Base-by-base conservation (phyloP, 2,888 invertebrate species). In the Myathropa florea region DNA sequence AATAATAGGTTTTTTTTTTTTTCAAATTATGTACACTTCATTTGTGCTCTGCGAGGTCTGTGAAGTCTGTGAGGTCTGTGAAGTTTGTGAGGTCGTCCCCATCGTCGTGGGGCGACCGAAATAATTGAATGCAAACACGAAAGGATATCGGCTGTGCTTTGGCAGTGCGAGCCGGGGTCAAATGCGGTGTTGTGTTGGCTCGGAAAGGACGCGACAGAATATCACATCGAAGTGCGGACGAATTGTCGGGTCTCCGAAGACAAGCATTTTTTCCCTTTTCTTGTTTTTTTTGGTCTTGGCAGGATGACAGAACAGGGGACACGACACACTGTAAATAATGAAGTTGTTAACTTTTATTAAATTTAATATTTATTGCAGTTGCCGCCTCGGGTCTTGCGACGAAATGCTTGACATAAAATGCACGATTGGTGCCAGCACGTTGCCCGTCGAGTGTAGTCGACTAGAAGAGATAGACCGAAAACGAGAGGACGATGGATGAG, bases 291-390 rank as follows among this genome's bases (percentile, higher is more conserved):
- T 39, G 60, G 18, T 6, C 14, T 36, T 55, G 28, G 46, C 26
- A 21, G 2, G 12, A 46, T 36, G 12, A 63, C 23, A 24, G 67
- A 61, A 61, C 55, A 72, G 28, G 78, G 63, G 64, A 71, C 36
- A 33, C 55, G 26, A 9, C 59, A 75, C 59, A 70, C 60, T 57
- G 60, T 68, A 77, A 73, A 85, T 82, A 78, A 82, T 73, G 82
- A 78, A 68, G 72, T 70, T 85, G 64, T 68, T 75, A 81, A 72
- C 33, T 82, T 85, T 77, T 78, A 82, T 77, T 82, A 85, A 85
- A 82, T 78, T 70, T 77, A 73, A 73, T 73, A 85, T 82, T 85
- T 85, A 85, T 85, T 70, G 70, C 73, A 70, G 76, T 72, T 53
- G 46, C 63, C 4, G 63, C 21, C 63, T 55, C 9, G 61, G 55